These are phyloP conservation scores for Gadopsis marmoratus DNA, from an alignment of 2,797 vertebrate genomes.

Conservation along the genomic window DNA sequence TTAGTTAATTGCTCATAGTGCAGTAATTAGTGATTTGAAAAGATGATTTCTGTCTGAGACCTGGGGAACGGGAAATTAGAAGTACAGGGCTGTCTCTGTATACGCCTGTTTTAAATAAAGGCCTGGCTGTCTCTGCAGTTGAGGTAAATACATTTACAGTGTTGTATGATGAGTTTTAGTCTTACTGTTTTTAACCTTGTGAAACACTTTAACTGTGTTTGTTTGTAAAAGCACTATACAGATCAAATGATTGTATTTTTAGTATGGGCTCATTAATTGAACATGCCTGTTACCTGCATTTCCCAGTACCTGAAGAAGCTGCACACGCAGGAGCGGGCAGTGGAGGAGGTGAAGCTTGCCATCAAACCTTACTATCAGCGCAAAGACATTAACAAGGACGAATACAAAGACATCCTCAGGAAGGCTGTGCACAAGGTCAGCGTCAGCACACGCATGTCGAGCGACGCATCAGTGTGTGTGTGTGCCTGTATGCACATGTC, in stretches of 20 bases:
- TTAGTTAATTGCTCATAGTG: background rate
- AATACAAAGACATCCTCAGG: slow-evolving; percentile 95
- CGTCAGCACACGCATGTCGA: background rate
- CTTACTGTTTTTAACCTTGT: background rate
- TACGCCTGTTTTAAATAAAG: background rate
- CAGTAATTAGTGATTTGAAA: no score
- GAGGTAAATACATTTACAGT: background rate
- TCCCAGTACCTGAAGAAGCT: slow-evolving; percentile 94
- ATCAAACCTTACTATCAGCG: slow-evolving; percentile 97
- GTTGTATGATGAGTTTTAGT: background rate
- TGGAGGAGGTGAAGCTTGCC: slow-evolving; percentile 96
- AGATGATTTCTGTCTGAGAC: background rate
- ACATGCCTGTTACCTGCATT: background rate
- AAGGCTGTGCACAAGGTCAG: slow-evolving; percentile 96
- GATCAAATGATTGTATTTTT: background rate
- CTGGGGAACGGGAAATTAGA: background rate
- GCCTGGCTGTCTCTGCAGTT: background rate
- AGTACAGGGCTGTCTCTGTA: no score
- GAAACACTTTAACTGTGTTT: background rate
- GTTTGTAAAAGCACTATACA: background rate
- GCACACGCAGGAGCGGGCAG: slow-evolving; percentile 94
- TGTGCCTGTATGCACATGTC: background rate
- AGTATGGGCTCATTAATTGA: background rate
- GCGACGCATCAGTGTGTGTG: background rate
- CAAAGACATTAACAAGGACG: slow-evolving; percentile 97